These are phyloP conservation scores for cat (Felis catus) DNA, from an alignment of 2,113 vertebrate genomes.

Conservation along the genomic window DNA sequence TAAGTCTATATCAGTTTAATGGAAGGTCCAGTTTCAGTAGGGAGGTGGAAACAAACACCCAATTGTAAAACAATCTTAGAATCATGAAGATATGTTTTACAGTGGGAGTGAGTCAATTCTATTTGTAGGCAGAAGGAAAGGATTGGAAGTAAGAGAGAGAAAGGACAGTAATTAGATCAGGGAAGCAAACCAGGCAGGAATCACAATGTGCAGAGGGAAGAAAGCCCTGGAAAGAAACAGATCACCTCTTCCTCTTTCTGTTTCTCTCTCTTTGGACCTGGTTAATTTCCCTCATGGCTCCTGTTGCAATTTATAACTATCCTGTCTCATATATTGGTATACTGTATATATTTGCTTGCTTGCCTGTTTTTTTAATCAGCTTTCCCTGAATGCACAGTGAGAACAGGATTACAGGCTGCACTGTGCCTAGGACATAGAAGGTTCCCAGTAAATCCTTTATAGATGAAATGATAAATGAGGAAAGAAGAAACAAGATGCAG, in stretches of 20 bases:
- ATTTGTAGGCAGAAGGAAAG: neutral
- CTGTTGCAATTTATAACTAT: neutral
- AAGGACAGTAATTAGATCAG: neutral
- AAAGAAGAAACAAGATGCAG: neutral
- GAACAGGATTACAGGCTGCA: neutral
- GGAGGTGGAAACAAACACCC: neutral
- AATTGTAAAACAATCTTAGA: neutral
- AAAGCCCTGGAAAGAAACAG: neutral
- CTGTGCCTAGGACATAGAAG: neutral
- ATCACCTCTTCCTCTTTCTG: neutral
- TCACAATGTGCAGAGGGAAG: neutral
- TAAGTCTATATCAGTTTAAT: neutral
- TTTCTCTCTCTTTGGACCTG: neutral
- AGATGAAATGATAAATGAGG: neutral
- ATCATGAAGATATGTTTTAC: neutral
- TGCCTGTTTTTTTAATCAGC: neutral
- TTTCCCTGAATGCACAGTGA: neutral
- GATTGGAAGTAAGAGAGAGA: neutral
- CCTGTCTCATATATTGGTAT: neutral
- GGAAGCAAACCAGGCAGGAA: neutral
- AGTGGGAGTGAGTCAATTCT: neutral
- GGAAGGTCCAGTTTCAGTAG: neutral
- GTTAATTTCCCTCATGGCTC: neutral
- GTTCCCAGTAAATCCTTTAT: neutral
- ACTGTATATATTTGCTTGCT: neutral